phyloP scores from a whole-genome alignment of 2,888 invertebrate genomes.

The Shargacucullia verbasci region DNA sequence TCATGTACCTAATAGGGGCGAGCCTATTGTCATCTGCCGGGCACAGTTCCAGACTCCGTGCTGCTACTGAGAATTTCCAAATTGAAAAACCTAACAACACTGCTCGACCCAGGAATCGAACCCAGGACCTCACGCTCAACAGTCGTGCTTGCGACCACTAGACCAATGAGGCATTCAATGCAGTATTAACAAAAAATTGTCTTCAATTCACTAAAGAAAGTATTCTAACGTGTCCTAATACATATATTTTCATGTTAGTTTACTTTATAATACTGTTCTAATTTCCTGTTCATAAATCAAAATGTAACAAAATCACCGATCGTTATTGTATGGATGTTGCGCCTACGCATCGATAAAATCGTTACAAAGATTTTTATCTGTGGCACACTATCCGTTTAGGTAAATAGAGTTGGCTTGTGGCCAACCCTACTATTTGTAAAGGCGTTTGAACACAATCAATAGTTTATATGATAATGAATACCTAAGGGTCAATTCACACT shows the following conservation, averaged over 20 bases:
- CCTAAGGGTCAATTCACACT: too few species aligned
- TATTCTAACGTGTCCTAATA: background rate
- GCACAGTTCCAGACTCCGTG: too few species aligned
- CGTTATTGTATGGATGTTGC: slow-evolving; percentile 26
- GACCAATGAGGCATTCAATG: too few species aligned
- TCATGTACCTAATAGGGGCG: too few species aligned
- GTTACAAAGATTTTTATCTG: slow-evolving; percentile 50
- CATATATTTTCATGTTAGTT: slow-evolving; percentile 22
- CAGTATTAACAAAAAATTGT: background rate
- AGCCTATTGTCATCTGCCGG: too few species aligned
- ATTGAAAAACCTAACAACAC: too few species aligned
- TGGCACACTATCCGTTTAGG: slow-evolving; percentile 43
- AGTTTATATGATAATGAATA: too few species aligned
- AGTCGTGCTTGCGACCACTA: too few species aligned
- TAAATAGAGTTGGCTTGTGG: slow-evolving; percentile 42
- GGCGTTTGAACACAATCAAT: slow-evolving; percentile 15
- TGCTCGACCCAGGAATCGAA: too few species aligned
- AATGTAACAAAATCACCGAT: slow-evolving; percentile 33
- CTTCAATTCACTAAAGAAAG: too few species aligned
- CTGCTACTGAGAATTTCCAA: too few species aligned
- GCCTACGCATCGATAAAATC: slow-evolving; percentile 31
- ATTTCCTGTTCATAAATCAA: slow-evolving; percentile 42
- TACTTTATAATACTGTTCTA: slow-evolving; percentile 22
- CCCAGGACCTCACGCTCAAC: too few species aligned
- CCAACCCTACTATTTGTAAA: slow-evolving; percentile 31